phyloP scores from a whole-genome alignment of 2,113 vertebrate species.

The Tursiops truncatus region DNA sequence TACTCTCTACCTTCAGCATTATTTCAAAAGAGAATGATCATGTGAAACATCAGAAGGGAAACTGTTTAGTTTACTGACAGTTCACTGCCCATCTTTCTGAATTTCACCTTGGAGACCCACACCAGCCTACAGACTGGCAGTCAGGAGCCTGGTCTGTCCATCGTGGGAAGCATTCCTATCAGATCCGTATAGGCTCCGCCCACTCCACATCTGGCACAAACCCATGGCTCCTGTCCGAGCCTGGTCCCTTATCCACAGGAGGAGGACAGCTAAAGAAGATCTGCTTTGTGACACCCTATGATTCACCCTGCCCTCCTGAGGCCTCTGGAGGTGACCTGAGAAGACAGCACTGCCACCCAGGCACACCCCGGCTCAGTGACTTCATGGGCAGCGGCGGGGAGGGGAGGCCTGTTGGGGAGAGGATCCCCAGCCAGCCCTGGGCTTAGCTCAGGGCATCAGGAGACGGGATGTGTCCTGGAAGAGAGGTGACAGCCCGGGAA shows the following conservation, averaged over 20 bases:
- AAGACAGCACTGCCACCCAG: background rate
- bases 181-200: background rate
- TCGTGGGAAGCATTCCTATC: background rate
- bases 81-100: accelerated
- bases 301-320: background rate
- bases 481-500: background rate
- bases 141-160: background rate
- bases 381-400: background rate
- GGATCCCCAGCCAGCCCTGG: background rate
- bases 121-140: accelerated
- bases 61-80: accelerated
- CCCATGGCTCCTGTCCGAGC: accelerated
- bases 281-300: no score
- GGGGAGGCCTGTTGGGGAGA: background rate
- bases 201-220: no score
- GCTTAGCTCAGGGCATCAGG: background rate
- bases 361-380: accelerated
- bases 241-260: background rate
- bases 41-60: background rate
- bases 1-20: background rate
- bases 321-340: background rate
- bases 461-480: background rate
- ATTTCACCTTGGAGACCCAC: background rate
- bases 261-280: background rate
- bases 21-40: background rate